Percentiles rank a stretch among this genome's conserved stretches.
phyloP scores from a whole-genome alignment of 2,113 vertebrate species.

The Megaceryle maxima region DNA sequence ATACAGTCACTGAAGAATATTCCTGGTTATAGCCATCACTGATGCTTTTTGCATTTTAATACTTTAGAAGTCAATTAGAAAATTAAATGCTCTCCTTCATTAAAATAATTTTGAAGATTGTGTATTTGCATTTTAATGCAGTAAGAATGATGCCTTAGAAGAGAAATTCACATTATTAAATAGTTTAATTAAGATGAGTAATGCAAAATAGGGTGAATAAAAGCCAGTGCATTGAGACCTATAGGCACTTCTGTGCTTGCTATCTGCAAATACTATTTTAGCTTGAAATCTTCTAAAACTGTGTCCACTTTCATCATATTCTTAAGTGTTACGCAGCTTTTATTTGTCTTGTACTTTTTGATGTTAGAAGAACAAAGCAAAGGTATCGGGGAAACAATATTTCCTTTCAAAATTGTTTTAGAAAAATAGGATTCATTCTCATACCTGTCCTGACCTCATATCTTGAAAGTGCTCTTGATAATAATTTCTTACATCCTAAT shows the following conservation, averaged over 20 bases:
- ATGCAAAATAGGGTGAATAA: slow-evolving; percentile 22
- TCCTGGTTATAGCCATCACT: not conserved
- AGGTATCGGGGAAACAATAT: not conserved
- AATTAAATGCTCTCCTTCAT: slow-evolving; percentile 44
- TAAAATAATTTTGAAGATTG: slow-evolving; percentile 16
- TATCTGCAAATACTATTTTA: slow-evolving; percentile 4
- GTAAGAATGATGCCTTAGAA: slow-evolving; percentile 17
- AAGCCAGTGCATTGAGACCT: not conserved
- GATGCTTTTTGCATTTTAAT: slow-evolving; percentile 24
- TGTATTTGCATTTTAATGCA: slow-evolving; percentile 47
- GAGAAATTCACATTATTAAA: slow-evolving; percentile 19
- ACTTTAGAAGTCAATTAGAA: slow-evolving; percentile 35
- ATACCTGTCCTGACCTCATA: not conserved
- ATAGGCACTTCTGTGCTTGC: not conserved
- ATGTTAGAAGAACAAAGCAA: not conserved
- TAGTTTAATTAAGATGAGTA: slow-evolving; percentile 50
- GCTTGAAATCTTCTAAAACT: not conserved
- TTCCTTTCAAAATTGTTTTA: not conserved
- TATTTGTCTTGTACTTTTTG: not conserved
- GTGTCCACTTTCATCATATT: not conserved
- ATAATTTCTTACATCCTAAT: not conserved
- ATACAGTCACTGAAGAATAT: not conserved
- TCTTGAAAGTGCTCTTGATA: not conserved
- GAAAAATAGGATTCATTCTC: not conserved
- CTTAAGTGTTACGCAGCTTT: not conserved